phyloP scores from a whole-genome alignment of 2,113 vertebrate species.

The Halcyon senegalensis region DNA sequence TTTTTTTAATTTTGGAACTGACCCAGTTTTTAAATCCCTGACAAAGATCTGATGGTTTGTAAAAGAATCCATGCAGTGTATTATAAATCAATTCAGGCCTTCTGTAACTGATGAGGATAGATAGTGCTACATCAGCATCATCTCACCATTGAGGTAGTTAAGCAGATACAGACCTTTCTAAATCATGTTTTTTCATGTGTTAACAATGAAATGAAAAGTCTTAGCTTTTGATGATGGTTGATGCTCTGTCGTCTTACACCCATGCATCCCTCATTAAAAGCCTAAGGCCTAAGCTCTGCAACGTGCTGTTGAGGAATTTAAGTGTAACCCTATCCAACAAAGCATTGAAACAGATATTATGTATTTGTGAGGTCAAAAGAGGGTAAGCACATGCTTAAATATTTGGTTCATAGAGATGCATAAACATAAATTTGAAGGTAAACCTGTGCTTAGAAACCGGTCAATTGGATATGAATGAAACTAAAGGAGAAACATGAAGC shows the following conservation, averaged over 20 bases:
- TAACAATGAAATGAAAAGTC: neutral
- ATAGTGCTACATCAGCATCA: neutral
- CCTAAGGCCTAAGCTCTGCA: neutral
- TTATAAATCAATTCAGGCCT: neutral
- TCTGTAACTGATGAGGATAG: neutral
- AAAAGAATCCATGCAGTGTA: neutral
- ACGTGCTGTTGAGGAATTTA: neutral
- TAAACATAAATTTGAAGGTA: neutral
- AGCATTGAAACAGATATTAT: neutral
- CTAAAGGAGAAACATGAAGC: neutral
- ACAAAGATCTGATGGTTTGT: neutral
- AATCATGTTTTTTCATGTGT: neutral
- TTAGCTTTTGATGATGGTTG: neutral
- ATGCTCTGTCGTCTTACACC: neutral
- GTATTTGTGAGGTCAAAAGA: neutral
- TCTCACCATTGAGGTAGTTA: neutral
- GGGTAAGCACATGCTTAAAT: neutral
- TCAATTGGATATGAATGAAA: neutral
- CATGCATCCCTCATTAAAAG: neutral
- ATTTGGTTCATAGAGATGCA: neutral
- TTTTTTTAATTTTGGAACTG: neutral
- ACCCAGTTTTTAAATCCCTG: conserved; percentile 2
- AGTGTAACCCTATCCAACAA: neutral
- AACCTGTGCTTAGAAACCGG: neutral
- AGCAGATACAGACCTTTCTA: neutral